Evolutionary conservation across 2,888 invertebrate species (phyloP).

Genomic region (Crepidodera aurea): DNA sequence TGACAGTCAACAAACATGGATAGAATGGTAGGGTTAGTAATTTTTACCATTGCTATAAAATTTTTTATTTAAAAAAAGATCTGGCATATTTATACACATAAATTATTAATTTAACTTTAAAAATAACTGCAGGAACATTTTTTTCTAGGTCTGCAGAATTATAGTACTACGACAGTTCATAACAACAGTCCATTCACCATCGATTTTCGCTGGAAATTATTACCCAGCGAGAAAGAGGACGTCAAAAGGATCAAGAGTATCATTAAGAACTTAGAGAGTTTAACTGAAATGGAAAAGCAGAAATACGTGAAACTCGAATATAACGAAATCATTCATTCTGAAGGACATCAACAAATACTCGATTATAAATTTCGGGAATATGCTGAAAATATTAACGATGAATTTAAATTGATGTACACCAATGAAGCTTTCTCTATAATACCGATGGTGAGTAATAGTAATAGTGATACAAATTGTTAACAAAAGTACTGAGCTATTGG

Average conservation of each 20-base stretch:
- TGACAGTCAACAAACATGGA: too few species aligned
- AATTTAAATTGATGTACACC: constrained; percentile 55
- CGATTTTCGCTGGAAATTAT: constrained; percentile 65
- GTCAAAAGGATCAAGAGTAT: constrained; percentile 45
- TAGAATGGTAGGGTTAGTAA: too few species aligned
- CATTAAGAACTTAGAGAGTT: constrained; percentile 36
- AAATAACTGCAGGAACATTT: too few species aligned
- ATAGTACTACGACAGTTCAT: background rate
- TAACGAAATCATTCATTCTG: constrained; percentile 51
- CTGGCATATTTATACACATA: too few species aligned
- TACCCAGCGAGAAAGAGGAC: constrained; percentile 62
- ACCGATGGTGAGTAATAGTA: constrained; percentile 37
- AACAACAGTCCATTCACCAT: constrained; percentile 21
- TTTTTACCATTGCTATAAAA: too few species aligned
- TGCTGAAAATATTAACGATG: constrained; percentile 50
- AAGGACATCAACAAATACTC: constrained; percentile 56
- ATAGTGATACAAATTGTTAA: background rate
- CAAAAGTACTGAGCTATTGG: too few species aligned
- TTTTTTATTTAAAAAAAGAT: too few species aligned
- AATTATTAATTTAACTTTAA: too few species aligned
- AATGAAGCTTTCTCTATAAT: constrained; percentile 40
- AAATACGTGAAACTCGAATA: constrained; percentile 49
- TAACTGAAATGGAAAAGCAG: constrained; percentile 51
- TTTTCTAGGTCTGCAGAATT: constrained; percentile 12
- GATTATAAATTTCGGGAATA: constrained; percentile 61